Conservation (phyloP, 2,888 invertebrate genomes). For the Parasteatoda lunata region DNA sequence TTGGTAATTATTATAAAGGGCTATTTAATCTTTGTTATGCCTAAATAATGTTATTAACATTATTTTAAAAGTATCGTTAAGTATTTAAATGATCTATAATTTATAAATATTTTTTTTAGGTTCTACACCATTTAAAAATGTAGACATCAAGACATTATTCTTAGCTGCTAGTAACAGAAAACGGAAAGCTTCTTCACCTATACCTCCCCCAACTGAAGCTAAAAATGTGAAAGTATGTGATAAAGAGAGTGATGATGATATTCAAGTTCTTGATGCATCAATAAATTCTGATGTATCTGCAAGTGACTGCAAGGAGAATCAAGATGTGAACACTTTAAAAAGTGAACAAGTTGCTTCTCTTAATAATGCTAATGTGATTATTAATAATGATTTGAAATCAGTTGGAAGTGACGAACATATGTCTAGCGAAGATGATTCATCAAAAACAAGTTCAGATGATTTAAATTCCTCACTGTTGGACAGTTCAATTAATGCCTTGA, state of each 20-base stretch:
- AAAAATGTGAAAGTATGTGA: constrained; percentile 34
- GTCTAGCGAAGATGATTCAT: neutral
- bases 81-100: neutral
- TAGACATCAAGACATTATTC: constrained; percentile 53
- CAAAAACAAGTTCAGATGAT: constrained; percentile 36
- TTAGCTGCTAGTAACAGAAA: constrained; percentile 24
- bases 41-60: too few species aligned
- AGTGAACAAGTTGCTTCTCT: neutral
- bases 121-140: constrained; percentile 45
- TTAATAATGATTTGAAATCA: neutral
- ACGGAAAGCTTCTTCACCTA: constrained; percentile 41
- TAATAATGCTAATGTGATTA: neutral
- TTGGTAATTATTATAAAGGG: too few species aligned
- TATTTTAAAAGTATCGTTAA: too few species aligned
- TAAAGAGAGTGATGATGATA: constrained; percentile 22
- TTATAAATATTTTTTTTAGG: neutral
- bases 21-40: too few species aligned
- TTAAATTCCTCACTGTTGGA: constrained; percentile 34
- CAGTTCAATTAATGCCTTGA: constrained; percentile 29
- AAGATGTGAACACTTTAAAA: constrained; percentile 34
- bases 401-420: neutral
- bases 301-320: constrained; percentile 55
- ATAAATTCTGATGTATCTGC: neutral
- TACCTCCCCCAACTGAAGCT: neutral
- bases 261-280: constrained; percentile 15